Base-by-base conservation (phyloP, 2,888 invertebrate genomes). In the Andrena bucephala region DNA sequence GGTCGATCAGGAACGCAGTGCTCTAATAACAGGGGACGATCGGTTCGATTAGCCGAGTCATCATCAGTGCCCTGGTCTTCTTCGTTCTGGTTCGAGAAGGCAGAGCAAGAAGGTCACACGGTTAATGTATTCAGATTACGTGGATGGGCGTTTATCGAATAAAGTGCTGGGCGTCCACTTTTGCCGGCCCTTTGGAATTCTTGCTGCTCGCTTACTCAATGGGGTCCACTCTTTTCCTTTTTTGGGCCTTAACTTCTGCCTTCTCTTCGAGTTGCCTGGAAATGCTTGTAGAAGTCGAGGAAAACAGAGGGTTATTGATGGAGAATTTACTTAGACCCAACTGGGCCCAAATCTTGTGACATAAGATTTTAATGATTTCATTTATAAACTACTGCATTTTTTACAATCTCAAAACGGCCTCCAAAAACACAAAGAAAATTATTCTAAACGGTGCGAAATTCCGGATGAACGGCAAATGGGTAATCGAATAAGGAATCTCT, bases 101-200 rank as follows among this genome's bases (percentile, higher is more conserved):
- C 84, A 83, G 82, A 84, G 84, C 80, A 81, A 84, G 78, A 76
- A 87, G 87, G 81, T 84, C 85, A 72, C 77, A 66, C 80, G 81
- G 84, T 89, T 91, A 91, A 91, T 91, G 85, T 91, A 91, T 91
- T 91, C 91, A 88, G 86, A 88, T 90, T 89, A 87, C 84, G 84
- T 85, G 79, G 87, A 91, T 90, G 91, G 91, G 90, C 91, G 90
- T 91, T 90, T 88, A 89, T 90, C 87, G 89, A 77, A 82, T 84
- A 88, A 91, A 91, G 91, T 91, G 91, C 89, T 90, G 89, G 90
- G 89, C 91, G 87, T 89, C 87, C 86, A 86, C 86, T 76, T 85
- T 85, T 77, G 86, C 80, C 83, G 81, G 86, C 88, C 83, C 42
- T 80, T 90, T 83, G 83, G 84, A 87, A 89, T 88, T 89, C 78